Base-by-base conservation (phyloP, 2,797 vertebrate genomes). In the Triplophysa bombifrons region DNA sequence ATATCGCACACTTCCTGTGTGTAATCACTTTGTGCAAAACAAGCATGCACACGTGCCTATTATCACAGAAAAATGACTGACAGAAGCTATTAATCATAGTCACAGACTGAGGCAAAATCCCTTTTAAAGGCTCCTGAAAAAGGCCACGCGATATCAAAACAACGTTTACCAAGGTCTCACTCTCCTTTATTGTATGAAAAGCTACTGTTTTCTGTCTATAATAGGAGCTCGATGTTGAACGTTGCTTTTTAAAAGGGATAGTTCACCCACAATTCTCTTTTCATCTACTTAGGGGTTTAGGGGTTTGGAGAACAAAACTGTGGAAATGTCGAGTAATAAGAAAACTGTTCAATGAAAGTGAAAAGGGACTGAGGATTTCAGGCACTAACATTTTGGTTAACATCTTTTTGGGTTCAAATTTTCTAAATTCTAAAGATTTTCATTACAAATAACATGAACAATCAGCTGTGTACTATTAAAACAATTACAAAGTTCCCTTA, bases 11-110 rank as follows among this genome's bases (percentile, higher is more conserved):
- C 22, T 46, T 72, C 60, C 48, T 65, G 17, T 19, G 13, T 56
- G 8, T 56, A 79, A 72, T 79, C 69, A 72, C 69, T 19, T n/a
- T 41, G 20, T 27, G 58, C 72, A 48, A 56, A 78, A 56, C 16
- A 79, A 72, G 61, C 22, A 25, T 14, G 9, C 56, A 48, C 44
- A 76, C 30, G 25, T 56, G 25, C 56, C 67, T 41, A 72, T 46
- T 65, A 78, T 55, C 56, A 71, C 50, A 25, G 56, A 44, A 48
- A 72, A 46, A 41, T 73, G 77, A 82, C 63, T 71, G 80, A 74
- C 80, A 38, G 30, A 46, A 76, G 61, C 72, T 76, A 83, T 83
- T 76, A 83, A 83, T 83, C 82, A 76, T 2, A 53, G 50, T 74
- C 73, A 82, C 25, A 30, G 30, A 51, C 48, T 2, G 34, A 60